Evolutionary conservation across 2,888 invertebrate species (phyloP).

Genomic region (Drosophila suboccidentalis): DNA sequence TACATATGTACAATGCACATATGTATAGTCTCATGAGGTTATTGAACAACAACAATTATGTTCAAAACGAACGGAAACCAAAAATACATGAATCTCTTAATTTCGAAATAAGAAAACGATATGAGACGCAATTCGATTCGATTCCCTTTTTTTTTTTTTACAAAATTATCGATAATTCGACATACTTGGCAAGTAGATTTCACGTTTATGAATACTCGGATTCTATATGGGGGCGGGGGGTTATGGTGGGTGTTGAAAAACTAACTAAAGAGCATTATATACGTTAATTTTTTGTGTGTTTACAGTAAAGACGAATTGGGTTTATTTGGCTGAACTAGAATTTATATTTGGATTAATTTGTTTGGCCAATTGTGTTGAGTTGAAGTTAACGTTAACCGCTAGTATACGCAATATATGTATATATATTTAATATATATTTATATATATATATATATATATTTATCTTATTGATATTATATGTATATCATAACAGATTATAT

Average conservation of each 20-base stretch:
- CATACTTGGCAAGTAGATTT: constrained; percentile 20
- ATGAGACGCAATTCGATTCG: constrained; percentile 25
- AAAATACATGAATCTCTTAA: constrained; percentile 19
- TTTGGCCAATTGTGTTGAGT: constrained; percentile 57
- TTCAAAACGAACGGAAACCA: constrained; percentile 72
- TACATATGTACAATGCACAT: constrained; percentile 51
- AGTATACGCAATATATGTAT: constrained; percentile 44
- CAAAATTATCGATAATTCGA: constrained; percentile 8
- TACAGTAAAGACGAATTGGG: constrained; percentile 56
- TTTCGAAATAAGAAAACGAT: constrained; percentile 30
- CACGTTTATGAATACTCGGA: constrained; percentile 17
- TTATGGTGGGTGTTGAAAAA: constrained; percentile 26
- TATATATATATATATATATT: constrained; percentile 38
- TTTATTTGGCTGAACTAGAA: constrained; percentile 47
- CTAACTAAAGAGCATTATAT: constrained; percentile 58
- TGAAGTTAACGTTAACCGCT: constrained; percentile 73
- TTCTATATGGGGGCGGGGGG: constrained; percentile 6
- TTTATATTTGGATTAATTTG: constrained; percentile 35
- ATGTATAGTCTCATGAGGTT: constrained; percentile 34
- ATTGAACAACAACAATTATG: constrained; percentile 69
- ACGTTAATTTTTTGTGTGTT: not conserved
- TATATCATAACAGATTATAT: constrained; percentile 68
- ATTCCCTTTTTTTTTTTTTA: constrained; percentile 14
- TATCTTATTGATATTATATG: constrained; percentile 49
- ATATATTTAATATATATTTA: constrained; percentile 43